Base-by-base conservation (phyloP, 2,797 vertebrate genomes). In the Calcarius lapponicus region DNA sequence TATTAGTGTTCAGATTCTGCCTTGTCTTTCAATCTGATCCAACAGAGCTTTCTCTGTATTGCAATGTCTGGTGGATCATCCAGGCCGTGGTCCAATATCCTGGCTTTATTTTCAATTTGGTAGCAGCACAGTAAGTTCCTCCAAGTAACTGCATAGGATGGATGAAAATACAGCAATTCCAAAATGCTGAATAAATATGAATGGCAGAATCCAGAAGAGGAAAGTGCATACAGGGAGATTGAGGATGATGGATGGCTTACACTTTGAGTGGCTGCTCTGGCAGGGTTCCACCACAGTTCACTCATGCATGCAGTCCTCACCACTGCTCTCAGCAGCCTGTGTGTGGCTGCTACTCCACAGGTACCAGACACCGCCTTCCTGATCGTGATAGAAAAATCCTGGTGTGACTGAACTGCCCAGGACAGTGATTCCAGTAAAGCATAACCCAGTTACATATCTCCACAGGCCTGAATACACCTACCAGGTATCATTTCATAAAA, bases 41-140 rank as follows among this genome's bases (percentile, higher is more conserved):
- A 78, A 14, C 31, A 36, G 36, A 36, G 36, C 36, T 36, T 36
- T 36, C 36, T 9, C 36, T 36, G 36, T 36, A 36, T 36, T 82
- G 75, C 50, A n/a, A 1, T 7, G 38, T 80, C 36, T 92, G 88
- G 84, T 95, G 85, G 87, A 79, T 91, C 90, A 61, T 67, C 69
- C 67, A 87, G 60, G 56, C 85, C 90, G 53, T 58, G 58, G 81
- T 93, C 86, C 84, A 88, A 86, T 86, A 96, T 79, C 88, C 80
- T 90, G 85, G 54, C 74, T 94, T 90, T 75, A 88, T 92, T 86
- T 96, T 92, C 80, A 91, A 51, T 91, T 89, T 95, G 71, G 45
- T 90, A 80, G 80, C 71, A 87, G 82, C 34, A 32, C 29, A 58
- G n/a, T 76, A 94, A 79, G 58, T 92, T 93, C 76, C 78, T 86